Base-by-base conservation (phyloP, 2,888 invertebrate genomes). In the Microctonus aethiopoides region DNA sequence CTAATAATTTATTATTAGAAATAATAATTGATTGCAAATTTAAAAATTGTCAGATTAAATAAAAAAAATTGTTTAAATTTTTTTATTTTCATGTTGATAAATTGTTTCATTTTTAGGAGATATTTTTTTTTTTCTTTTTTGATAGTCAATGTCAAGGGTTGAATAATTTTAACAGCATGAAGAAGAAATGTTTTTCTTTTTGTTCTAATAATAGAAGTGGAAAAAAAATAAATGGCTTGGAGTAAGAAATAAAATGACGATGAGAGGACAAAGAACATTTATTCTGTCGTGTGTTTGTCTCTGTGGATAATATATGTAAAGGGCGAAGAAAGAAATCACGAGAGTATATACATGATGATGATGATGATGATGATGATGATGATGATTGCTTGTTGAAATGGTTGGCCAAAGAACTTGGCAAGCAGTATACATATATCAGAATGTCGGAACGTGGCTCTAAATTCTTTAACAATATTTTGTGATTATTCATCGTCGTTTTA, bases 351-450 rank as follows among this genome's bases (percentile, higher is more conserved):
- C 11, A 6, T 56, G 24, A 16, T 26, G 5, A 29, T 26, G 24
- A 26, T 56, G 26, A 56, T 29, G 56, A 26, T 56, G 26, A 56
- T 29, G 56, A 32, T 26, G 29, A 10, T 57, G 57, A 29, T 16
- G 59, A 34, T 32, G 34, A 59, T 56, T 29, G 26, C 56, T 59
- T 54, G 54, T 62, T 62, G 61, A 68, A 68, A 68, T 34, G 29
- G 22, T 39, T 62, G 61, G 39, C 61, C 39, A 52, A 61, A 67
- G 60, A 36, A 67, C 16, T 67, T 67, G 61, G 67, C 67, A 67
- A 32, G 60, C 61, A n/a, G 3, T 39, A 39, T 13, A 39, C 39
- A 39, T 39, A 39, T 13, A 39, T 39, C n/a, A 39, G 39, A 39
- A 39, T 4, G 13, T 10, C 39, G 34, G 36, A 54, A 34, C 24